Conservation (phyloP, 1,140 invertebrate genomes). For the Apis mellifera region Amel_HAv3.1 CM009936.2:12156501-12157000, state of each 20-base stretch:
- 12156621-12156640: conserved; percentile 63
- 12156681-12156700: conserved; percentile 69
- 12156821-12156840: conserved; percentile 83
- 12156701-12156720: conserved; percentile 87
- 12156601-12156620: conserved; percentile 94
- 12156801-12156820: background rate
- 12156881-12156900: conserved; percentile 94
- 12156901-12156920: conserved; percentile 96
- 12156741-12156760: conserved; percentile 96
- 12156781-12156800: conserved; percentile 28
- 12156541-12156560: conserved; percentile 95
- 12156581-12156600: conserved; percentile 93
- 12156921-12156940: conserved; percentile 87
- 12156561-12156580: conserved; percentile 91
- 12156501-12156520: conserved; percentile 86
- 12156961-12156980: conserved; percentile 91
- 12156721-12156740: conserved; percentile 92
- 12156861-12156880: conserved; percentile 85
- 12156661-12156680: conserved; percentile 69
- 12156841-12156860: conserved; percentile 96
- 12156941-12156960: conserved; percentile 87
- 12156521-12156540: conserved; percentile 94
- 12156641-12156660: conserved; percentile 52
- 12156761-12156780: conserved; percentile 29
- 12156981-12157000: conserved; percentile 91